These are phyloP conservation scores for Neuroterus valhalla DNA, from an alignment of 1,140 invertebrate species.

Conservation along the genomic window DNA sequence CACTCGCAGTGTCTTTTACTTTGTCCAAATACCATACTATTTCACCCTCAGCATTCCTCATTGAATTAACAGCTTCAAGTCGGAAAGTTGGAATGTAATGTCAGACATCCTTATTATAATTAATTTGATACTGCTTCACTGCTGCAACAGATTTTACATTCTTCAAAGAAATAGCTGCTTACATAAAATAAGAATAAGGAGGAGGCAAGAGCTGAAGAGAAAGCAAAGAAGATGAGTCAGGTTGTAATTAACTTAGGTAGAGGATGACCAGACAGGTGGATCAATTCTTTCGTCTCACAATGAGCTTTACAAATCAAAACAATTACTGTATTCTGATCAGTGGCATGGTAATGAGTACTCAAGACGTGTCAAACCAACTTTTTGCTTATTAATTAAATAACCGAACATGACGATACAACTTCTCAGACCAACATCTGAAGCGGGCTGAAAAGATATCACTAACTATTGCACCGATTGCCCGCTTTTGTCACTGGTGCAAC, in stretches of 20 bases:
- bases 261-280: conserved; percentile 52
- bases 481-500: not conserved
- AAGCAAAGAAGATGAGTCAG: conserved; percentile 47
- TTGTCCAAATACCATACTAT: no score
- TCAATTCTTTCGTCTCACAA: conserved; percentile 48
- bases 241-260: conserved; percentile 56
- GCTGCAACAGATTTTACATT: conserved; percentile 29
- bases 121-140: conserved; percentile 31
- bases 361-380: conserved; percentile 33
- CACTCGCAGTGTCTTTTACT: no score
- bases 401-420: conserved; percentile 41
- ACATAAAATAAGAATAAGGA: not conserved
- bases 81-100: no score
- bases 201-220: conserved; percentile 38
- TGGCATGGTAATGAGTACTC: conserved; percentile 40
- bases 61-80: no score
- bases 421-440: not conserved
- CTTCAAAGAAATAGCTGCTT: conserved; percentile 7
- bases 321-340: conserved; percentile 58
- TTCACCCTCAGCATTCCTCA: no score
- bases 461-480: conserved; percentile 40
- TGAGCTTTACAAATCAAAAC: conserved; percentile 62
- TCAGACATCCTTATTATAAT: not conserved
- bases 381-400: conserved; percentile 48
- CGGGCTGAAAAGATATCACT: conserved; percentile 38